Conservation (phyloP, 2,797 vertebrate genomes). For the Ptychobarbus kaznakovi region DNA sequence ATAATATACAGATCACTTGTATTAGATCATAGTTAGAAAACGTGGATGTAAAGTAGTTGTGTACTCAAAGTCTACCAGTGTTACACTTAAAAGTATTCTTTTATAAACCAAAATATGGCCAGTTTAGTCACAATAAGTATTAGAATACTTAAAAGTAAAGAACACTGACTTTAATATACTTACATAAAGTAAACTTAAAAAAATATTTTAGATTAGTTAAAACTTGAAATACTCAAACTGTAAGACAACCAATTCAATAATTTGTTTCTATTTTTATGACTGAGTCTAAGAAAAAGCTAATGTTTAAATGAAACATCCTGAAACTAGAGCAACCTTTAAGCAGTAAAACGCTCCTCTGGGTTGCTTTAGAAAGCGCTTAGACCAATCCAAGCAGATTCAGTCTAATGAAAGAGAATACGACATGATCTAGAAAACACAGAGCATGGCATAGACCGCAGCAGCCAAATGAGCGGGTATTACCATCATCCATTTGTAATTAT, state of each 20-base stretch:
- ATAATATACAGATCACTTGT: too few species aligned
- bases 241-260: not conserved
- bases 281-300: not conserved
- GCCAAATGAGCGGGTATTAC: not conserved
- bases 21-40: too few species aligned
- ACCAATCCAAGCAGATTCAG: not conserved
- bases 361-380: not conserved
- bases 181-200: not conserved
- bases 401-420: not conserved
- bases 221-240: not conserved
- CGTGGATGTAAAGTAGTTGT: too few species aligned
- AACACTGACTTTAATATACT: not conserved
- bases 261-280: not conserved
- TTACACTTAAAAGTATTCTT: not conserved
- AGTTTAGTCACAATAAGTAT: not conserved
- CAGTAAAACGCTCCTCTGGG: not conserved
- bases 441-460: not conserved
- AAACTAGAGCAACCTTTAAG: not conserved
- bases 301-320: not conserved
- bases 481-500: conserved; percentile 49
- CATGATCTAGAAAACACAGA: conserved; percentile 9
- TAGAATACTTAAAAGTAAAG: not conserved
- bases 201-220: not conserved
- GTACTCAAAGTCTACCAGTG: too few species aligned
- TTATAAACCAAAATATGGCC: not conserved